Base-by-base conservation (phyloP, 2,888 invertebrate genomes). In the Esperia sulphurella region DNA sequence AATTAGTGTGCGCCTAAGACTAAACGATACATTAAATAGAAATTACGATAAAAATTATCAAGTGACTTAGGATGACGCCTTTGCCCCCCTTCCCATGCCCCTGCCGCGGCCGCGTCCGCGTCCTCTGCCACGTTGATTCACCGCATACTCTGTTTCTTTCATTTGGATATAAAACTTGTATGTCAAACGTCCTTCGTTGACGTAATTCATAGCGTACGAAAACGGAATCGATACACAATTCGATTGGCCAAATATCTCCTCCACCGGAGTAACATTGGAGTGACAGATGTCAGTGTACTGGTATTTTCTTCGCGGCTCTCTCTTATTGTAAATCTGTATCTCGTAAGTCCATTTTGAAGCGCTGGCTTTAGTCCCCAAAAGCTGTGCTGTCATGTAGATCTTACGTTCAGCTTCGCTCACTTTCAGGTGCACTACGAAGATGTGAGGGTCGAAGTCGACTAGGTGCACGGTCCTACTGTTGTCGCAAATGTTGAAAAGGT, bases 321-420 rank as follows among this genome's bases (percentile, higher is more conserved):
- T 60, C 58, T 87, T 86, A 41, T 84, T 77, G 51, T 75, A 88
- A 1, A 87, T 49, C 7, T 85, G 79, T 0, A 87, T 53, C 51
- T 85, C 80, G 46, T 83, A 87, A 0, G 48, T 54, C 87, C 87
- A 88, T 54, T 83, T 84, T 0, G 55, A 45, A 0, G 86, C 84
- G 51, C 79, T 78, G 0, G 59, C 33, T 13, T 21, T 14, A 1
- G 46, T 41, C 5, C 46, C 46, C 14, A 46, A n/a, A 0, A 83
- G 56, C 45, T 84, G 83, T 0, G 63, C 68, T 0, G 69, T 53
- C 67, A 84, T 74, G 51, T 62, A 80, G 1, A 86, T 51, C n/a
- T 55, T 63, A 1, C 65, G 53, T 0, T 66, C 48, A 0, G 1
- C 0, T n/a, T 54, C 43, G 0, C 71, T 66, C 0, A 79, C 64